Evolutionary conservation across 2,113 vertebrate species (phyloP), one percentile per base, ranked within the genome.

Genomic region (Laticauda laticaudata): DNA sequence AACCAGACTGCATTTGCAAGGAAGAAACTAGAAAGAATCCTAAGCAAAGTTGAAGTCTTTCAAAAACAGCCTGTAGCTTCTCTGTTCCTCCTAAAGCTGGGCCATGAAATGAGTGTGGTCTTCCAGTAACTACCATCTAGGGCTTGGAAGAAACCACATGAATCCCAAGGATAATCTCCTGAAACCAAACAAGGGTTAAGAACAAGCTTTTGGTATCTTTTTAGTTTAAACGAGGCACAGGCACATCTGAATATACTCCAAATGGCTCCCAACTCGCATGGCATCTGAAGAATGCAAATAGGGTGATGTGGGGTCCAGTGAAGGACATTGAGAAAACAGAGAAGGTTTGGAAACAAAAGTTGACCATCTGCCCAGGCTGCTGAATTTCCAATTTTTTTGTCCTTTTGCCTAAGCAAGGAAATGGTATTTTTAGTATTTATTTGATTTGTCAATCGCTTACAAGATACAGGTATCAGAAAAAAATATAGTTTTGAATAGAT

Each of bases 41-140:
- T 53, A 89, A 87, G 54, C 45, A 91, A 0, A 0, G 90, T 92
- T n/a, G 87, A 92, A 90, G 56, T 0, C 0, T 94, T 56, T 81
- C 56, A 14, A 0, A 8, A 5, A 6, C 0, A 1, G 75, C 87
- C 91, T 93, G 0, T 0, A 86, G 90, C 64, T 91, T n/a, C 69
- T 81, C 61, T n/a, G 34, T 54, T 53, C 61, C 59, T 29, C 85
- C 45, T 95, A 92, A 45, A 95, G 87, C 92, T 92, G 88, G 24
- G 53, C 26, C n/a, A 8, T 86, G 92, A 94, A 92, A 14, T 69
- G 29, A 91, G 95, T 2, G 0, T 69, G 92, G 92, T 86, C 45
- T 89, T 87, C 59, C 92, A 91, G 85, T 86, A 64, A 92, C 85
- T 48, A 94, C 92, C 94, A 92, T 95, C 92, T 18, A 4, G 56